Evolutionary conservation across 2,113 vertebrate genomes (phyloP).

Genomic region (Pleuronectes platessa): DNA sequence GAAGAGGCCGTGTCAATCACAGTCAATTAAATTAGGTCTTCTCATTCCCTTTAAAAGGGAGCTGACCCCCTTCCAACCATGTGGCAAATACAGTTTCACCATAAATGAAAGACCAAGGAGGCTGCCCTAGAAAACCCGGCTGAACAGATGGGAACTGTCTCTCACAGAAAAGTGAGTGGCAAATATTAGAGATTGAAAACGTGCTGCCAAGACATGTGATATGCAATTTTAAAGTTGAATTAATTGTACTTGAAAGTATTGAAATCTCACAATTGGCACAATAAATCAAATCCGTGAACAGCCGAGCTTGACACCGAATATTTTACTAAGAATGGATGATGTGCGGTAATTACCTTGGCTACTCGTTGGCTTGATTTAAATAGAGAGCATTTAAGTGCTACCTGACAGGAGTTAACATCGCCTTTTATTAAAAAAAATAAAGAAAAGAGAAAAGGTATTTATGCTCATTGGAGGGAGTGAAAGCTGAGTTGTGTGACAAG

Average conservation of each 20-base stretch:
- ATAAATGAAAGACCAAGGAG: conserved; percentile 48
- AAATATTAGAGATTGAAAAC: conserved; percentile 45
- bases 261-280: conserved; percentile 58
- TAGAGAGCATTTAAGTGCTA: conserved; percentile 27
- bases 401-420: conserved; percentile 40
- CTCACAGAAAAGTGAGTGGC: conserved; percentile 11
- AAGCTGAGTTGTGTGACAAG: conserved; percentile 19
- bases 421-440: conserved; percentile 22
- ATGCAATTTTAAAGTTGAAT: conserved; percentile 47
- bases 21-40: conserved; percentile 68
- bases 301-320: conserved; percentile 43
- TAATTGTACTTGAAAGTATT: conserved; percentile 52
- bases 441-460: conserved; percentile 20
- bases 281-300: conserved; percentile 62
- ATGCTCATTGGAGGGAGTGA: conserved; percentile 16
- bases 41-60: conserved; percentile 64
- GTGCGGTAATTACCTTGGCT: conserved; percentile 51
- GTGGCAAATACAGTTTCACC: conserved; percentile 52
- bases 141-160: not conserved
- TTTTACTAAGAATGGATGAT: conserved; percentile 48
- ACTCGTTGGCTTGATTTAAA: conserved; percentile 42
- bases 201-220: conserved; percentile 42
- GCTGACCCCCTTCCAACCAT: conserved; percentile 19
- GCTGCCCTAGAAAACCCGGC: conserved; percentile 11
- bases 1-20: conserved; percentile 61